Conservation (phyloP, 1,140 invertebrate species). For the Pseudomyrmex gracilis region DNA sequence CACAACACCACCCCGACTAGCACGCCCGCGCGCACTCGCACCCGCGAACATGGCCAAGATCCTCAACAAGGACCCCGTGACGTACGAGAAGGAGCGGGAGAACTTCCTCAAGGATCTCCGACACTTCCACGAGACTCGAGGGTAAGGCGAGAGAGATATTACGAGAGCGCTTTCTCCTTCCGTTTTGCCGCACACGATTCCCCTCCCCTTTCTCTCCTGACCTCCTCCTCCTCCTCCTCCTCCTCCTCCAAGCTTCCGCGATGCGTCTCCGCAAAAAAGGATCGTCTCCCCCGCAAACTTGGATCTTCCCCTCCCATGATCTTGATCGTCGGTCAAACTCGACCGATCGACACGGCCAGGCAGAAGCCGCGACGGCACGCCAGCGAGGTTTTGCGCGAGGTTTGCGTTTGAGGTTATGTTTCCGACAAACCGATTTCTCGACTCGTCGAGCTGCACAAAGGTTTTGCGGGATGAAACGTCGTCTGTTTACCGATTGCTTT, state of each 20-base stretch:
- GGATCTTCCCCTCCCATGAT: background rate
- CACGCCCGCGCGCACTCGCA: constrained; percentile 68
- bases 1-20: constrained; percentile 69
- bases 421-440: constrained; percentile 23
- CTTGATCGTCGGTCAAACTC: too few species aligned
- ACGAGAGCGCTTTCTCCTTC: background rate
- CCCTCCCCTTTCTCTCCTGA: too few species aligned
- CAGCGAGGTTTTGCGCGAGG: constrained; percentile 19
- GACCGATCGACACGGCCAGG: background rate
- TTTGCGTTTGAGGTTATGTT: constrained; percentile 72
- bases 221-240: too few species aligned
- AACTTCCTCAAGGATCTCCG: constrained; percentile 92
- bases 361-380: constrained; percentile 11
- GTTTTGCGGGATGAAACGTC: constrained; percentile 12
- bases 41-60: constrained; percentile 88
- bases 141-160: constrained; percentile 87
- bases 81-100: constrained; percentile 90
- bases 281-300: background rate
- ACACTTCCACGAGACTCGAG: constrained; percentile 93
- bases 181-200: background rate
- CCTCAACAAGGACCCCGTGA: constrained; percentile 90
- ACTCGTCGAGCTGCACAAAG: constrained; percentile 30
- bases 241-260: too few species aligned
- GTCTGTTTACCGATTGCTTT: constrained; percentile 54
- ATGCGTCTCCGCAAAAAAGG: background rate